These are phyloP conservation scores for Parazoanthus atlanticus DNA, from an alignment of 92 coral and sea anemone genomes.

Conservation along the genomic window DNA sequence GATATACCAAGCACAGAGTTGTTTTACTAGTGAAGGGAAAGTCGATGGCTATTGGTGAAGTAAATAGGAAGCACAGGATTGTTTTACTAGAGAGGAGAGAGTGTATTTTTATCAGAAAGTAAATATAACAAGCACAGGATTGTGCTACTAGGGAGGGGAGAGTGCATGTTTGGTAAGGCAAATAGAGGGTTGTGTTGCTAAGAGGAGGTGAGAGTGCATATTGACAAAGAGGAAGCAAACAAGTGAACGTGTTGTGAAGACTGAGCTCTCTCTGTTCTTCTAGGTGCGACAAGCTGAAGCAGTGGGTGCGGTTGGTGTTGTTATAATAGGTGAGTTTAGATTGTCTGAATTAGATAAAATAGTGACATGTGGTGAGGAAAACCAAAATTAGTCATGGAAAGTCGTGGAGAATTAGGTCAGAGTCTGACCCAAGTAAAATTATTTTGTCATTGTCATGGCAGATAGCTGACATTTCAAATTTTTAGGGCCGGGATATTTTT, in stretches of 20 bases:
- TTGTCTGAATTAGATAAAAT: no score
- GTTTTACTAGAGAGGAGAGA: constrained; percentile 88
- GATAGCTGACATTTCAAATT: no score
- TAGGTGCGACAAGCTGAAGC: constrained; percentile 89
- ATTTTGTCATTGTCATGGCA: no score
- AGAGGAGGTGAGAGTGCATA: constrained; percentile 31
- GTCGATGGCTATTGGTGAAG: background rate
- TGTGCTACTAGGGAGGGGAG: background rate
- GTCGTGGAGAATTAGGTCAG: no score
- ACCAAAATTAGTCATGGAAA: no score
- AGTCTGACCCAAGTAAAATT: no score
- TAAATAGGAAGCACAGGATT: constrained; percentile 74
- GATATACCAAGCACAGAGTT: background rate
- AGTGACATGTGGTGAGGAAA: background rate
- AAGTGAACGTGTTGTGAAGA: background rate
- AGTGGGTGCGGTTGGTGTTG: constrained; percentile 88
- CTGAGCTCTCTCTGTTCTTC: background rate
- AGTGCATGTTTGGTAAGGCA: background rate
- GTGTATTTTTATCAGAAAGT: constrained; percentile 98
- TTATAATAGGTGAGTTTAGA: constrained; percentile 80
- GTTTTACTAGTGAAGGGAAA: background rate
- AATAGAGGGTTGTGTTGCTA: background rate
- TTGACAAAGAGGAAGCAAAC: constrained; percentile 40
- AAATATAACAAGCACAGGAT: background rate
- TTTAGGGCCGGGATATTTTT: no score